Percentiles rank a stretch among this genome's conserved stretches.
Evolutionary conservation across 2,797 vertebrate genomes (phyloP).

Genomic region (Clarias laeviceps): DNA sequence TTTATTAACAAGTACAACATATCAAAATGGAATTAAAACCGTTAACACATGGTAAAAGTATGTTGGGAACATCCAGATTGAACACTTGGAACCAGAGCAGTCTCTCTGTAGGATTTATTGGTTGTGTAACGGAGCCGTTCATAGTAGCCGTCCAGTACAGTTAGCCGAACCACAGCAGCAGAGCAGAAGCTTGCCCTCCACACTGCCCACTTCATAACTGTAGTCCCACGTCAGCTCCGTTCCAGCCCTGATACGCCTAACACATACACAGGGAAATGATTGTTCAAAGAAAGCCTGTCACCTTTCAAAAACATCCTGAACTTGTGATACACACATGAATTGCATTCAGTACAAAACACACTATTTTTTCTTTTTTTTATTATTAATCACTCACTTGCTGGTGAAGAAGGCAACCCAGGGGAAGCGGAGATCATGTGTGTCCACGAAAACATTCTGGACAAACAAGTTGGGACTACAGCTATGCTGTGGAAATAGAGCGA

Average conservation of each 20-base stretch:
- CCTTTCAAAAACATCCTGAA: neutral
- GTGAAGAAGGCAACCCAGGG: constrained; percentile 89
- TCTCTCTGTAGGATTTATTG: neutral
- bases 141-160: constrained; percentile 80
- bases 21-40: neutral
- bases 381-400: constrained; percentile 78
- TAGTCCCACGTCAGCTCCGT: constrained; percentile 88
- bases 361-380: no score
- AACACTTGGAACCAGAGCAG: neutral
- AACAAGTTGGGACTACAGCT: constrained; percentile 88
- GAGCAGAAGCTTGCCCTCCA: constrained; percentile 80
- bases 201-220: constrained; percentile 85
- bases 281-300: neutral
- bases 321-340: neutral
- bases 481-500: constrained; percentile 69
- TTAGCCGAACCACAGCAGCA: constrained; percentile 84
- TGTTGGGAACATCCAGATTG: neutral
- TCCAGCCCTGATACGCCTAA: constrained; percentile 80
- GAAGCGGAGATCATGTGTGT: constrained; percentile 86
- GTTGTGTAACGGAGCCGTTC: constrained; percentile 43
- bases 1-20: constrained; percentile 31
- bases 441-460: constrained; percentile 89
- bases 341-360: neutral
- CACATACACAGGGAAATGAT: neutral
- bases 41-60: neutral